Evolutionary conservation across 23 tunicate species (phyloP).

Genomic region (Phallusia fumigata): DNA sequence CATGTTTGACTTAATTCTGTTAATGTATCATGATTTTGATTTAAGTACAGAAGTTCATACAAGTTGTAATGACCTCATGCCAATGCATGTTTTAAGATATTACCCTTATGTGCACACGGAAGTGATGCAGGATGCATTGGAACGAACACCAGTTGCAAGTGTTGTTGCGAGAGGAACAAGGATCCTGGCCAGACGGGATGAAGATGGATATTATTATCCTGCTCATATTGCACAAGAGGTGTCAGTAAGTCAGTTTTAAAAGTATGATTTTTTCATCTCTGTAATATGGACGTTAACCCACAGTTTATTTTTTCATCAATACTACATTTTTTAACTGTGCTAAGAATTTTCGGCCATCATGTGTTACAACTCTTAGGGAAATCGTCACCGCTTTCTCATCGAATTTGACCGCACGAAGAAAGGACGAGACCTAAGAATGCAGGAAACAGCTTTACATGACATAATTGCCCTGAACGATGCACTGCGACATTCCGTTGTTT

Average conservation of each 20-base stretch:
- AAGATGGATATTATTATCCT: conserved; percentile 79
- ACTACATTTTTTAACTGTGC: not conserved
- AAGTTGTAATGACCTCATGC: too few species aligned
- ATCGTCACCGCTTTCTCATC: conserved; percentile 59
- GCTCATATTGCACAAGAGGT: conserved; percentile 89
- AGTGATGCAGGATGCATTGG: conserved; percentile 66
- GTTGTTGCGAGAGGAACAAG: conserved; percentile 92
- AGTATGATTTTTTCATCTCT: too few species aligned
- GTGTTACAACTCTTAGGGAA: too few species aligned
- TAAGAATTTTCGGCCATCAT: too few species aligned
- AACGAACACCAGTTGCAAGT: conserved; percentile 90
- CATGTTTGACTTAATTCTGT: too few species aligned
- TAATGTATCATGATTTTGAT: too few species aligned
- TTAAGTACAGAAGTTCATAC: too few species aligned
- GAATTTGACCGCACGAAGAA: conserved; percentile 91
- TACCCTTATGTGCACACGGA: conserved; percentile 54
- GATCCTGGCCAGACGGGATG: conserved; percentile 76
- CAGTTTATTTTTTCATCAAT: too few species aligned
- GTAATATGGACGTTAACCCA: too few species aligned
- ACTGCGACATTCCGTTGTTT: conserved; percentile 84
- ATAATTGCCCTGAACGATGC: conserved; percentile 94
- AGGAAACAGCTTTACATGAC: conserved; percentile 89
- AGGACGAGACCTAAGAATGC: conserved; percentile 87
- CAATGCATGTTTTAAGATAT: conserved; percentile 10
- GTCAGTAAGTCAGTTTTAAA: conserved; percentile 37